phyloP scores from a whole-genome alignment of 2,888 invertebrate genomes.

The Nemotelus pantherinus region DNA sequence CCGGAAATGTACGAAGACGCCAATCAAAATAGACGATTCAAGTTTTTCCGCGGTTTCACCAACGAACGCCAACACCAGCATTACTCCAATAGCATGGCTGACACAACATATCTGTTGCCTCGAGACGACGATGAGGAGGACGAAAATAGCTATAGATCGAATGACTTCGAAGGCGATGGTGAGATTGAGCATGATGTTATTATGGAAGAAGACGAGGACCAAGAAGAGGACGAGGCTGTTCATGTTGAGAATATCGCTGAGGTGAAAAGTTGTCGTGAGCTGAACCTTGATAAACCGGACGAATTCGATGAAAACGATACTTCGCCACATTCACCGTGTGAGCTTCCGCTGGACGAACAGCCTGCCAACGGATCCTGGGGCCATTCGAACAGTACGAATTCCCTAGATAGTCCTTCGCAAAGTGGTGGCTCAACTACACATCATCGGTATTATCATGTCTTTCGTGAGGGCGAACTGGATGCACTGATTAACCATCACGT shows the following conservation, averaged over 20 bases:
- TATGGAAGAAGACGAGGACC: conserved; percentile 61
- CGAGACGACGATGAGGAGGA: conserved; percentile 61
- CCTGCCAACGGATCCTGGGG: conserved; percentile 62
- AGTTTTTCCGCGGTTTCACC: conserved; percentile 43
- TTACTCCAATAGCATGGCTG: conserved; percentile 60
- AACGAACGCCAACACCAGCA: conserved; percentile 42
- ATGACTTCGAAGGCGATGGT: conserved; percentile 53
- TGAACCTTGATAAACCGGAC: background rate
- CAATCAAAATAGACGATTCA: conserved; percentile 55
- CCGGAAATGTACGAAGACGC: conserved; percentile 59
- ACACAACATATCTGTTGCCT: conserved; percentile 62
- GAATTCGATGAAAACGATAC: conserved; percentile 27
- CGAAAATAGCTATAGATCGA: conserved; percentile 28
- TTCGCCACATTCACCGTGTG: conserved; percentile 31
- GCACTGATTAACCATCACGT: conserved; percentile 92
- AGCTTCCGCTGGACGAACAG: conserved; percentile 54
- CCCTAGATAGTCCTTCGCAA: conserved; percentile 79
- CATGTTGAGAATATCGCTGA: background rate
- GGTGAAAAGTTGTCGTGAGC: background rate
- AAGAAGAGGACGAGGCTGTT: conserved; percentile 54
- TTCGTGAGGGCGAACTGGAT: conserved; percentile 93
- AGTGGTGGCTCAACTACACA: conserved; percentile 87
- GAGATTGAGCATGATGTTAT: conserved; percentile 58
- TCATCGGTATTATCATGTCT: conserved; percentile 97
- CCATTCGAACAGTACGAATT: conserved; percentile 66